phyloP scores from a whole-genome alignment of 2,888 invertebrate genomes.

The Lycophotia porphyrea region DNA sequence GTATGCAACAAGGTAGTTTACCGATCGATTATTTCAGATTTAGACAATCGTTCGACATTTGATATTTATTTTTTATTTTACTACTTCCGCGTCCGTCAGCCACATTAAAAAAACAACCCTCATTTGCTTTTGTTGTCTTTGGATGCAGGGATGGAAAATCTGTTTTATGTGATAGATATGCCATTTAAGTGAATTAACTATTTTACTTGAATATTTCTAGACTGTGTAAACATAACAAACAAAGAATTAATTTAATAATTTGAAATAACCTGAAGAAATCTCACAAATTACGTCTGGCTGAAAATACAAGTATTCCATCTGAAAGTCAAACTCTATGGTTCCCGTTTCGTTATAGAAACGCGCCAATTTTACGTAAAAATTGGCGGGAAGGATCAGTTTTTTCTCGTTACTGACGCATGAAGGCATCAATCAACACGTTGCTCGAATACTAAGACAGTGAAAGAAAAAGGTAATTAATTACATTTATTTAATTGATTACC shows the following conservation, averaged over 20 bases:
- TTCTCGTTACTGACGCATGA: neutral
- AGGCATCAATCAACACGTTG: neutral
- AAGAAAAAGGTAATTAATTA: constrained; percentile 10
- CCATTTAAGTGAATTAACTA: neutral
- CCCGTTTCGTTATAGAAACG: neutral
- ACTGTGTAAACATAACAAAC: neutral
- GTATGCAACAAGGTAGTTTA: constrained; percentile 5
- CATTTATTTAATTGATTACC: neutral
- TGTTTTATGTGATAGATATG: neutral
- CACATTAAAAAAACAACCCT: neutral
- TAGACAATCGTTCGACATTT: constrained; percentile 11
- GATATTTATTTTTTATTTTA: constrained; percentile 35
- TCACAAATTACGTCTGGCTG: neutral
- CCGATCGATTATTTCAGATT: constrained; percentile 32
- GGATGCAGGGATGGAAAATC: neutral
- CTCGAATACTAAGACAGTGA: neutral
- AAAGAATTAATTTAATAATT: neutral
- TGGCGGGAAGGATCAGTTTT: constrained; percentile 32
- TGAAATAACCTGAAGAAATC: neutral
- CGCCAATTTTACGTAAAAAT: constrained; percentile 20
- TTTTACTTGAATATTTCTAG: neutral
- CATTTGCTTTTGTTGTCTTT: constrained; percentile 12
- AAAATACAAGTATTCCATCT: constrained; percentile 10
- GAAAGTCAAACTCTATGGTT: constrained; percentile 26
- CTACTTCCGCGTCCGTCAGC: constrained; percentile 20